Conservation (phyloP, 2,888 invertebrate species). For the Eledone cirrhosa region DNA sequence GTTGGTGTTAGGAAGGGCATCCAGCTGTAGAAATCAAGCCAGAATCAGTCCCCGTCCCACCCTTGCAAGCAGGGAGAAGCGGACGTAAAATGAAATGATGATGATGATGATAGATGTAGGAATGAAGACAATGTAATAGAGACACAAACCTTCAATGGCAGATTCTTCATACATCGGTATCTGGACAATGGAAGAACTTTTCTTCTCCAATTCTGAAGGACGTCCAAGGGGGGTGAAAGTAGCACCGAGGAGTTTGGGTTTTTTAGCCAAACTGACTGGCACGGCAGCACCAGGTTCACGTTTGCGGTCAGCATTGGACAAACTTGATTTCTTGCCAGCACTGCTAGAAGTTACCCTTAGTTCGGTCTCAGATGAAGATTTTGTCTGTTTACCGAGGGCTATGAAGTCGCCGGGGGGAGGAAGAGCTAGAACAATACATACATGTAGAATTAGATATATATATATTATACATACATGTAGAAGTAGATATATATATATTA, state of each 20-base stretch:
- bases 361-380: slow-evolving; percentile 34
- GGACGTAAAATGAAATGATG: no score
- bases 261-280: slow-evolving; percentile 58
- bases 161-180: slow-evolving; percentile 68
- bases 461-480: no score
- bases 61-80: no score
- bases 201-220: slow-evolving; percentile 47
- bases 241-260: slow-evolving; percentile 58
- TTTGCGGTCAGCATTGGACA: slow-evolving; percentile 73
- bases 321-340: slow-evolving; percentile 38
- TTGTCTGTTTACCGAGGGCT: slow-evolving; percentile 62
- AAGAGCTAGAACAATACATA: slow-evolving; percentile 41
- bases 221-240: slow-evolving; percentile 61
- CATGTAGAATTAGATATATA: no score
- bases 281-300: slow-evolving; percentile 71
- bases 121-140: background rate
- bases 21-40: no score
- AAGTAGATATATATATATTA: no score
- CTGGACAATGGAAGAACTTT: slow-evolving; percentile 50
- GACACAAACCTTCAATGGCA: slow-evolving; percentile 74
- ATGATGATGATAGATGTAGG: no score
- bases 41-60: no score
- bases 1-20: no score
- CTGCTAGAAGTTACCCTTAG: slow-evolving; percentile 26
- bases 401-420: slow-evolving; percentile 66